Conservation (phyloP, 2,113 vertebrate species). For the Struthidea cinerea region DNA sequence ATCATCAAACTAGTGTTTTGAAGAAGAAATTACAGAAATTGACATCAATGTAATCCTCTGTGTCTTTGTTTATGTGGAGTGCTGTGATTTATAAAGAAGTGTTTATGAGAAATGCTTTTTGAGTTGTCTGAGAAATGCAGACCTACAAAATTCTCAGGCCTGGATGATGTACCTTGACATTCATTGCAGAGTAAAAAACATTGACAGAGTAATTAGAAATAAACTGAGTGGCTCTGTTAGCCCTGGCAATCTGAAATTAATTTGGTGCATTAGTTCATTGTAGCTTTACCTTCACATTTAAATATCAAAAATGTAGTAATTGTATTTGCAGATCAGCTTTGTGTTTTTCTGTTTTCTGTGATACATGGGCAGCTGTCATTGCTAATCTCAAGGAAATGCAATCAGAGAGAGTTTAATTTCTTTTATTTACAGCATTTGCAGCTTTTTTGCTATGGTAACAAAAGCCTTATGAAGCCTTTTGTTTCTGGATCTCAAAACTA, state of each 20-base stretch:
- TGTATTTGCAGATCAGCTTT: constrained; percentile 28
- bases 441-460: background rate
- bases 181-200: background rate
- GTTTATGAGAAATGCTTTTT: background rate
- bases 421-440: constrained; percentile 3
- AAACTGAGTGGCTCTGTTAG: background rate
- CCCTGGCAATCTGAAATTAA: background rate
- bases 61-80: background rate
- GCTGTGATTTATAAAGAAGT: background rate
- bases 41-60: background rate
- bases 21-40: background rate
- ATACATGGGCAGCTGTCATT: constrained; percentile 27
- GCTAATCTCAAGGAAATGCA: constrained; percentile 28
- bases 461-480: background rate
- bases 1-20: background rate
- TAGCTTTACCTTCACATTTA: constrained; percentile 30
- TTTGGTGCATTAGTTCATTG: background rate
- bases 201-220: constrained; percentile 10
- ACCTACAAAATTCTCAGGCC: background rate
- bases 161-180: background rate
- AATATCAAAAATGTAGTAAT: constrained; percentile 23
- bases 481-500: background rate
- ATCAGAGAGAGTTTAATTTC: background rate
- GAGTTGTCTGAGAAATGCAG: background rate
- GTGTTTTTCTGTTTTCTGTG: constrained; percentile 7